These are phyloP conservation scores for Mycetomoellerius zeteki DNA, from an alignment of 1,140 invertebrate genomes.

Conservation along the genomic window DNA sequence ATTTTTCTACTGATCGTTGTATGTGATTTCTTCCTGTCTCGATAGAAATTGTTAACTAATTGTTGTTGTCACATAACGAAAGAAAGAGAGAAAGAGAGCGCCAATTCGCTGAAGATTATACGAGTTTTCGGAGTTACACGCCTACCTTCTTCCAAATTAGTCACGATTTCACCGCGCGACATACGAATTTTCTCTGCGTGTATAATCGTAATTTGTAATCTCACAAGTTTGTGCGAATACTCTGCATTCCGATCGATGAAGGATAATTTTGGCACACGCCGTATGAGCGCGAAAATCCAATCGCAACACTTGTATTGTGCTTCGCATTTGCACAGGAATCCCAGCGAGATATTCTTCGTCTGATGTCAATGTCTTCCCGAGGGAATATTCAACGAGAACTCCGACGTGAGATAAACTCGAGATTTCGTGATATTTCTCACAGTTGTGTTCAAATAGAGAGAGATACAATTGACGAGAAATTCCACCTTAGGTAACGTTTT, in stretches of 20 bases:
- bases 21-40: neutral
- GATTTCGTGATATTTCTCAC: neutral
- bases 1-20: neutral
- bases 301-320: constrained; percentile 20
- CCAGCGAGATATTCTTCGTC: neutral
- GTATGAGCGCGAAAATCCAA: neutral
- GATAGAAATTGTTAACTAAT: neutral
- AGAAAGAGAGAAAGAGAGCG: neutral
- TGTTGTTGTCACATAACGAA: constrained; percentile 25
- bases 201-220: neutral
- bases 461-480: constrained; percentile 8
- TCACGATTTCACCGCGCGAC: constrained; percentile 10
- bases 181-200: neutral
- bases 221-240: constrained; percentile 8
- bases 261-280: constrained; percentile 30
- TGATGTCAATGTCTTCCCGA: neutral
- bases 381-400: neutral
- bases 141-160: neutral
- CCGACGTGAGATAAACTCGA: constrained; percentile 39
- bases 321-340: neutral
- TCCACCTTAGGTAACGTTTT: constrained; percentile 10
- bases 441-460: constrained; percentile 20
- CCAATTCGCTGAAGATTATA: neutral
- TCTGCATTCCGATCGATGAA: neutral
- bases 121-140: neutral